Percentiles rank a stretch among this genome's conserved stretches.
Conservation (phyloP, 2,113 vertebrate species). For the Aegypius monachus region DNA sequence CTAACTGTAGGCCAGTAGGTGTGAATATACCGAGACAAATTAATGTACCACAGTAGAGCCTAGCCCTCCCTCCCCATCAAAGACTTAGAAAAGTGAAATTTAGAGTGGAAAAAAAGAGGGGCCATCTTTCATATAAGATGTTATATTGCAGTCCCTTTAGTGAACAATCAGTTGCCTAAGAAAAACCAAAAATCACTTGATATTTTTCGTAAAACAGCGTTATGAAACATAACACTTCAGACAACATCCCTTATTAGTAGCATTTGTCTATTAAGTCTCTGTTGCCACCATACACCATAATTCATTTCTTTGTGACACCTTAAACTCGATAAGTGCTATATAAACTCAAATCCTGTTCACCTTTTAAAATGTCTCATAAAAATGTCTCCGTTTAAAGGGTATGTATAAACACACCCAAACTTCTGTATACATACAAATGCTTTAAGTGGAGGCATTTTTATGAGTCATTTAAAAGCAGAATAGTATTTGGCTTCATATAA, state of each 20-base stretch:
- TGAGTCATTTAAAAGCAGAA: neutral
- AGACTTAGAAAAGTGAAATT: neutral
- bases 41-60: neutral
- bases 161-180: neutral
- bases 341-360: neutral
- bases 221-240: neutral
- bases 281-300: neutral
- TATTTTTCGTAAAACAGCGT: neutral
- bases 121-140: neutral
- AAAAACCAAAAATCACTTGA: neutral
- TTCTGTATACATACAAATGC: neutral
- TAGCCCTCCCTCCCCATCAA: neutral
- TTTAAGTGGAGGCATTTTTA: neutral
- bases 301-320: neutral
- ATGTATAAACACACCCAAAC: neutral
- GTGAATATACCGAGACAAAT: neutral
- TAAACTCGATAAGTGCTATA: neutral
- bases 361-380: conserved; percentile 1
- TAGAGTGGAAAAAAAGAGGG: neutral
- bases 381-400: neutral
- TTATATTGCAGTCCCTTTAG: neutral
- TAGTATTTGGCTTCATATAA: neutral
- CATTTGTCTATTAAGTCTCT: neutral
- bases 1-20: neutral
- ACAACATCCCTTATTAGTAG: neutral